phyloP scores from a whole-genome alignment of 2,888 invertebrate species.

The Fissipunctia ypsillon region DNA sequence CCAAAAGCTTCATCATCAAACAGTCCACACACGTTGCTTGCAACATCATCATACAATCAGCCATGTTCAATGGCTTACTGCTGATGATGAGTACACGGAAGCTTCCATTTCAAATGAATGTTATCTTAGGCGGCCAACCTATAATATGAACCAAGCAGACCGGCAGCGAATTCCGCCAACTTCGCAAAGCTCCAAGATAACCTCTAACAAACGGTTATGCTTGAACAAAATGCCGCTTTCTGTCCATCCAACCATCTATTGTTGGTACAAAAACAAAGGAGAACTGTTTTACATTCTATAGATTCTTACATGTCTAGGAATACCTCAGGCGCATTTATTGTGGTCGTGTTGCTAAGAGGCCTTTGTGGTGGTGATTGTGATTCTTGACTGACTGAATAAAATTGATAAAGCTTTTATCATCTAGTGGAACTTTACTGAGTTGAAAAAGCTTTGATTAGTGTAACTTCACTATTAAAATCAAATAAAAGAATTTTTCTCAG shows the following conservation, averaged over 20 bases:
- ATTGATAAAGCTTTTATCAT: not conserved
- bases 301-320: conserved; percentile 46
- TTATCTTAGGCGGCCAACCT: not conserved
- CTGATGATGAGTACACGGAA: not conserved
- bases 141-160: not conserved
- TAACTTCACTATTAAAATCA: not conserved
- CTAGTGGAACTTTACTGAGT: not conserved
- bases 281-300: conserved; percentile 48
- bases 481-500: not conserved
- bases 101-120: not conserved
- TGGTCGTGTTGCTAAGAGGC: not conserved
- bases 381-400: conserved; percentile 11
- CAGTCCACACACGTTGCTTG: not conserved
- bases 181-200: conserved; percentile 29
- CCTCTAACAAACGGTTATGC: conserved; percentile 20
- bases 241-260: conserved; percentile 29
- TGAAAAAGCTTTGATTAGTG: not conserved
- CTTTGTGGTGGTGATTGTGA: conserved; percentile 30
- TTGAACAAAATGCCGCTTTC: conserved; percentile 30
- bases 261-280: conserved; percentile 50
- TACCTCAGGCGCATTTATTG: conserved; percentile 33
- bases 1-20: not conserved
- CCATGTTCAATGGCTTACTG: not conserved
- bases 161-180: not conserved
- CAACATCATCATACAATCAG: not conserved